These are phyloP conservation scores for Cynodonichthys magdalenae DNA, from an alignment of 2,797 vertebrate genomes.

Conservation along the genomic window DNA sequence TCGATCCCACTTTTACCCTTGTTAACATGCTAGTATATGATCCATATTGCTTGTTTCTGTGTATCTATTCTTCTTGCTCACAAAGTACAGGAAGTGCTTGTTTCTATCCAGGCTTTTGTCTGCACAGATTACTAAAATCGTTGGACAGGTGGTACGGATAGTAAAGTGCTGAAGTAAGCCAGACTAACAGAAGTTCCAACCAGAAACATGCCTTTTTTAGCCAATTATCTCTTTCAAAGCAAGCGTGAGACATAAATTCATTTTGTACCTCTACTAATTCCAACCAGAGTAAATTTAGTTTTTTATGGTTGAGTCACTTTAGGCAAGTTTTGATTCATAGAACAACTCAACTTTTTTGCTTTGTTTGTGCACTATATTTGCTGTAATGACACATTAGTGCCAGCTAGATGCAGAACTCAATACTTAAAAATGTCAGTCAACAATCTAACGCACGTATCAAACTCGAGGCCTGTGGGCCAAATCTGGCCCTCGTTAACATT, in stretches of 20 bases:
- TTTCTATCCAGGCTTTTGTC: conserved; percentile 8
- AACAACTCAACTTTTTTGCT: not conserved
- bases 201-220: not conserved
- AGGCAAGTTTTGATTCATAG: not conserved
- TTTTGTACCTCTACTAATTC: not conserved
- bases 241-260: not conserved
- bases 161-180: not conserved
- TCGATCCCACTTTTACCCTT: conserved; percentile 64
- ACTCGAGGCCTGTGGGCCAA: too few relatives aligned
- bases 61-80: conserved; percentile 8
- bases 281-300: not conserved
- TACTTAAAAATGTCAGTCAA: not conserved
- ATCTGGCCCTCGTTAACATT: too few relatives aligned
- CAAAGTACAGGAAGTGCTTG: conserved; percentile 2
- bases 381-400: not conserved
- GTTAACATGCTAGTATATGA: conserved; percentile 53
- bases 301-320: not conserved
- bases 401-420: not conserved
- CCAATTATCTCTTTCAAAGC: not conserved
- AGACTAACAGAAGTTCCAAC: not conserved
- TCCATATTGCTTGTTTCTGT: conserved; percentile 48
- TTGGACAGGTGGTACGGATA: not conserved
- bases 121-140: not conserved
- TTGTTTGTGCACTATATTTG: too few relatives aligned
- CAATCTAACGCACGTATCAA: not conserved